phyloP scores from a whole-genome alignment of 2,797 vertebrate species.

The Melanogrammus aeglefinus region DNA sequence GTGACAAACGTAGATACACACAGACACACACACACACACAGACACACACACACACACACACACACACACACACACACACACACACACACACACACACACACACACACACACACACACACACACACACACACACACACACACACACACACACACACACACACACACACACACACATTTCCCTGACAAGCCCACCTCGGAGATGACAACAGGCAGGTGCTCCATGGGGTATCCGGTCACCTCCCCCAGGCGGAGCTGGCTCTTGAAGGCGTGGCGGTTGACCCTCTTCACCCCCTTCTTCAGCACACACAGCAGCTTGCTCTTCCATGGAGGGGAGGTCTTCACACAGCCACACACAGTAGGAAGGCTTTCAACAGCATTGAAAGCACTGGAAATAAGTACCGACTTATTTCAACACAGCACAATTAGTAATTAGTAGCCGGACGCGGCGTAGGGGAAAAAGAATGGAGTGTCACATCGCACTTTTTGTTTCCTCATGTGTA shows the following conservation, averaged over 20 bases:
- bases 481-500: not conserved
- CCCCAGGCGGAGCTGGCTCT: conserved; percentile 62
- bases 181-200: conserved; percentile 68
- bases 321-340: conserved; percentile 69
- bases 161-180: not conserved
- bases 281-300: conserved; percentile 67
- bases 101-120: not conserved
- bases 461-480: not conserved
- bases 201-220: conserved; percentile 77
- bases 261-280: conserved; percentile 55
- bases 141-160: not conserved
- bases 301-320: conserved; percentile 72
- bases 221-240: conserved; percentile 71
- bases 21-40: not conserved
- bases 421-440: conserved; percentile 37
- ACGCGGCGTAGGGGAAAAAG: not conserved
- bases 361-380: conserved; percentile 76
- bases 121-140: not conserved
- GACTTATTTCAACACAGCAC: conserved; percentile 72
- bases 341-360: conserved; percentile 61
- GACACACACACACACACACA: not conserved
- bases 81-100: not conserved
- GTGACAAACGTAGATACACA: not conserved
- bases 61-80: conserved; percentile 1
- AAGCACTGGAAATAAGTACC: conserved; percentile 79